These are phyloP conservation scores for Enteromius thamalakanensis DNA, from an alignment of 2,797 vertebrate species.

Conservation along the genomic window DNA sequence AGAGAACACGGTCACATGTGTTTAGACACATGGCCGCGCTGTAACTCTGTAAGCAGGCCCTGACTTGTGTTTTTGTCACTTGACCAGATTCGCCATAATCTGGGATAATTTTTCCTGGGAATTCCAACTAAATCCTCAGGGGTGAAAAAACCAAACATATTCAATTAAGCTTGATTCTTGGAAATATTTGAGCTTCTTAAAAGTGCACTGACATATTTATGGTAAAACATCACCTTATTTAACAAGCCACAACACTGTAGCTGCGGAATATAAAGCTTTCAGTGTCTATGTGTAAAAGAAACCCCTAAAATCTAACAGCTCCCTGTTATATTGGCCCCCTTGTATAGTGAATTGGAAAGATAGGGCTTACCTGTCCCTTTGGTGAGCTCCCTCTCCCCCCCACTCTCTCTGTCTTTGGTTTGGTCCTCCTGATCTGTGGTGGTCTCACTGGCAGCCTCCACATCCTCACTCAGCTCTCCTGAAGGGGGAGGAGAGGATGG, in stretches of 20 bases:
- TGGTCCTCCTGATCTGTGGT: constrained; percentile 91
- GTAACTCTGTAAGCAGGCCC: constrained; percentile 64
- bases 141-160: constrained; percentile 52
- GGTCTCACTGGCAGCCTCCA: constrained; percentile 91
- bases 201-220: constrained; percentile 56
- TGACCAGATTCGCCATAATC: constrained; percentile 65
- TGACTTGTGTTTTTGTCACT: constrained; percentile 66
- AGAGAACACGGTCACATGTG: constrained; percentile 58
- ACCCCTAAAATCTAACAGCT: neutral
- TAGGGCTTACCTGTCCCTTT: constrained; percentile 91
- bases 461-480: constrained; percentile 97
- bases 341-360: constrained; percentile 61
- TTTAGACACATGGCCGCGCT: constrained; percentile 58
- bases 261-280: constrained; percentile 35
- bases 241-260: constrained; percentile 30
- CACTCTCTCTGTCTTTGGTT: constrained; percentile 92
- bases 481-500: constrained; percentile 83
- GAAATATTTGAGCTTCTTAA: constrained; percentile 54
- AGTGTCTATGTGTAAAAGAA: constrained; percentile 29
- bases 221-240: constrained; percentile 48
- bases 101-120: constrained; percentile 58
- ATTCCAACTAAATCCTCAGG: constrained; percentile 61
- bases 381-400: constrained; percentile 91
- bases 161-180: constrained; percentile 53
- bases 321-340: constrained; percentile 5